Evolutionary conservation across 2,888 invertebrate genomes (phyloP).

Genomic region (Lymantria monacha): DNA sequence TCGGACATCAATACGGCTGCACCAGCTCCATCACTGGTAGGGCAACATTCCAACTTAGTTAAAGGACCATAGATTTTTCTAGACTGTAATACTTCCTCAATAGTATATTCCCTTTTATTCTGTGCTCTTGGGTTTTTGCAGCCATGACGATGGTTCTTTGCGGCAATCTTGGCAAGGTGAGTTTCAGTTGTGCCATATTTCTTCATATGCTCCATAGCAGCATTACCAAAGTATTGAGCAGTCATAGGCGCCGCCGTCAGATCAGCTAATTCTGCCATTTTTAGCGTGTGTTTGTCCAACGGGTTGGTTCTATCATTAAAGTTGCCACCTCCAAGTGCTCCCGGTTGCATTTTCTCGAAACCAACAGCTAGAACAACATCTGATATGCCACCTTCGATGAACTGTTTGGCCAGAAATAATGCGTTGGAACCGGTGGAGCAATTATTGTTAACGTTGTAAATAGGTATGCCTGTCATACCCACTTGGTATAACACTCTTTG

Average conservation of each 20-base stretch:
- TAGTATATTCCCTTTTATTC: conserved; percentile 93
- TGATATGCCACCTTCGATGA: conserved; percentile 93
- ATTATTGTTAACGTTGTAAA: conserved; percentile 99
- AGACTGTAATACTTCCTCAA: conserved; percentile 94
- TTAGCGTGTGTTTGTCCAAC: conserved; percentile 92
- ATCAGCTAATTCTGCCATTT: conserved; percentile 92
- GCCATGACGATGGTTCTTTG: conserved; percentile 98
- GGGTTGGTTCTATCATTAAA: conserved; percentile 93
- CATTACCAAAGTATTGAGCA: conserved; percentile 98
- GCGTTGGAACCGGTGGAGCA: conserved; percentile 98
- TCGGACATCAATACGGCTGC: conserved; percentile 96
- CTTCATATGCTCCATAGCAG: conserved; percentile 97
- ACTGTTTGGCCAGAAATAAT: conserved; percentile 93
- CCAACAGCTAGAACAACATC: conserved; percentile 96
- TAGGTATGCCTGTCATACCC: conserved; percentile 97
- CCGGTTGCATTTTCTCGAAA: conserved; percentile 99
- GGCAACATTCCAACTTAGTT: conserved; percentile 98
- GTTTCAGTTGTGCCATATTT: conserved; percentile 96
- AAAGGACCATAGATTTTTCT: conserved; percentile 95
- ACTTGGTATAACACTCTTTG: conserved; percentile 97
- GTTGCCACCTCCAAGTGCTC: conserved; percentile 89
- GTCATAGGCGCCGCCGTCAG: conserved; percentile 92
- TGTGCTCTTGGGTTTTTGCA: conserved; percentile 98
- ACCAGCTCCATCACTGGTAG: conserved; percentile 99
- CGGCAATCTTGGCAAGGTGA: conserved; percentile 98